Conservation (phyloP, 2,113 vertebrate genomes). For the Phaethon lepturus region DNA sequence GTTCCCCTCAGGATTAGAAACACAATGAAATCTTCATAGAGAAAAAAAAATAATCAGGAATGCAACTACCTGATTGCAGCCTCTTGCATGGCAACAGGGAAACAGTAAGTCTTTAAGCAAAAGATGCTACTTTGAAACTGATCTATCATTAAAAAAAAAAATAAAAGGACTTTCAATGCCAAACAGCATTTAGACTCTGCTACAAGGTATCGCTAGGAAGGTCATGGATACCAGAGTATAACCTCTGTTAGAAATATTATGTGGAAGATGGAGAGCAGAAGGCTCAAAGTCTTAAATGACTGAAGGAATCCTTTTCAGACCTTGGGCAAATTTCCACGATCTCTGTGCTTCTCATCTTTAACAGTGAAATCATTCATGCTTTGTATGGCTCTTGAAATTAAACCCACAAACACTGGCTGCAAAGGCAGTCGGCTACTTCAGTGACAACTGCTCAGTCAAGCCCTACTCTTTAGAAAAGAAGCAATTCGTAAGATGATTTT, state of each 20-base stretch:
- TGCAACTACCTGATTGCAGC: background rate
- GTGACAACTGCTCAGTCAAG: background rate
- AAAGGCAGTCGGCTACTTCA: background rate
- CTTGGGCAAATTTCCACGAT: background rate
- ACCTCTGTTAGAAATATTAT: background rate
- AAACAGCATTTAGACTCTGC: background rate
- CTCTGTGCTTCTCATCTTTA: background rate
- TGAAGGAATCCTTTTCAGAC: background rate
- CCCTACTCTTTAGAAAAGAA: background rate
- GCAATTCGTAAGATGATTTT: background rate
- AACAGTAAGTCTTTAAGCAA: background rate
- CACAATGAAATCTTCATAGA: background rate
- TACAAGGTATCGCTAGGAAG: background rate
- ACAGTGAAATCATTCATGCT: background rate
- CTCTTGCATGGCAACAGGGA: background rate
- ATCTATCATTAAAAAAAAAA: constrained; percentile 19
- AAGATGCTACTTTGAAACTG: constrained; percentile 15
- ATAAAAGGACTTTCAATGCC: background rate
- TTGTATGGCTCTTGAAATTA: background rate
- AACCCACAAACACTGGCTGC: background rate
- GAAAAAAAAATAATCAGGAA: background rate
- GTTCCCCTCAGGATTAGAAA: constrained; percentile 18
- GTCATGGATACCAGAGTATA: background rate
- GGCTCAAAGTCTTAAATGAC: background rate
- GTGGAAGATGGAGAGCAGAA: background rate